Evolutionary conservation across 2,888 invertebrate species (phyloP).

Genomic region (Drosophila testacea): DNA sequence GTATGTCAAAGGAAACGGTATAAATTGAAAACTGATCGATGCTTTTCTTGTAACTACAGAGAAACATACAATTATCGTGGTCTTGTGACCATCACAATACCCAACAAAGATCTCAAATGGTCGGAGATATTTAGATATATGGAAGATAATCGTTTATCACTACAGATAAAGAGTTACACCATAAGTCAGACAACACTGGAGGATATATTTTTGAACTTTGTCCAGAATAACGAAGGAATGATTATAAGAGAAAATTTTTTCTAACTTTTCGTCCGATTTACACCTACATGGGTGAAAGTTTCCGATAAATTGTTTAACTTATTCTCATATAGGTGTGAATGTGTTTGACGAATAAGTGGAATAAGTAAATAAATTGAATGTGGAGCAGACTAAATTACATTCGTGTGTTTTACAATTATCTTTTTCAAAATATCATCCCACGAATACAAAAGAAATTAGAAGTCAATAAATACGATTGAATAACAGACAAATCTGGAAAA

Average conservation of each 20-base stretch:
- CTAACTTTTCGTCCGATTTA: background rate
- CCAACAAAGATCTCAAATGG: constrained; percentile 86
- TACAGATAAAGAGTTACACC: constrained; percentile 90
- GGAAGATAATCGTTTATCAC: constrained; percentile 87
- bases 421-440: no score
- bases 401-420: no score
- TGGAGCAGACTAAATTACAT: no score
- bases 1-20: background rate
- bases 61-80: constrained; percentile 88
- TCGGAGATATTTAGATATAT: constrained; percentile 89
- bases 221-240: constrained; percentile 80
- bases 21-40: background rate
- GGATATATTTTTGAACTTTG: constrained; percentile 89
- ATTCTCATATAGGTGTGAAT: constrained; percentile 9
- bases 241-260: background rate
- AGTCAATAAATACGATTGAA: no score
- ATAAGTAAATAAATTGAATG: background rate
- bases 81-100: constrained; percentile 88
- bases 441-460: no score
- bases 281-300: constrained; percentile 6
- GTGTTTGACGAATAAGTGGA: background rate
- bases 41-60: constrained; percentile 79
- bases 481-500: no score
- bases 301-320: constrained; percentile 1
- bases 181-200: constrained; percentile 92